Evolutionary conservation across 2,888 invertebrate species (phyloP), one percentile per base, ranked within the genome.

Genomic region (Ochropacha duplaris): DNA sequence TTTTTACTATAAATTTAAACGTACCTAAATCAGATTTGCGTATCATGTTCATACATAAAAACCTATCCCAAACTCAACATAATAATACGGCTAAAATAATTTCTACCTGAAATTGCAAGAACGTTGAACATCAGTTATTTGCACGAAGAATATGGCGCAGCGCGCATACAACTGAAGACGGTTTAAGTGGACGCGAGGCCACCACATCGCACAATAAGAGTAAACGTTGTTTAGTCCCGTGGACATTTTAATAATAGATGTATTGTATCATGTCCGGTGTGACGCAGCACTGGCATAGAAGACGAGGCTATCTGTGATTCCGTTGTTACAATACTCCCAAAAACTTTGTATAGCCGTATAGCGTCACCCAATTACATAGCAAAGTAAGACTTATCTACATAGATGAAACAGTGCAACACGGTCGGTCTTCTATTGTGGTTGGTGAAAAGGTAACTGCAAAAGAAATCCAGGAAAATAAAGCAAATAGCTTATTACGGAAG

Each of bases 161-260:
- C 14, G 31, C 31, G 36, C 57, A 51, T 54, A 57, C 59, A 60
- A 66, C 67, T 72, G 76, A 80, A 78, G 74, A 69, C 69, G 71
- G 72, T 70, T 74, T 72, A 79, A 80, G 77, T 74, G 74, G 73
- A 67, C 58, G 64, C 82, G 82, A 84, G 83, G 84, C 74, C 79
- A 61, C 66, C 71, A 69, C 72, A 64, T 74, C 72, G 65, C 66
- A 69, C 69, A 69, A 65, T 65, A 66, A 71, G 66, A 68, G 71
- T 69, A 71, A 76, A 70, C 69, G 70, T 65, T 71, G 71, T 72
- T 68, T 67, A 66, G 71, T 64, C 60, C 67, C 61, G 66, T 65
- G 66, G 69, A 72, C 74, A 73, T 71, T 75, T 77, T 74, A 78
- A 76, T 78, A 78, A 74, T 71, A 72, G 69, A 68, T 62, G 69